Conservation (phyloP, 2,113 vertebrate genomes). For the Microcebus tavaratra region DNA sequence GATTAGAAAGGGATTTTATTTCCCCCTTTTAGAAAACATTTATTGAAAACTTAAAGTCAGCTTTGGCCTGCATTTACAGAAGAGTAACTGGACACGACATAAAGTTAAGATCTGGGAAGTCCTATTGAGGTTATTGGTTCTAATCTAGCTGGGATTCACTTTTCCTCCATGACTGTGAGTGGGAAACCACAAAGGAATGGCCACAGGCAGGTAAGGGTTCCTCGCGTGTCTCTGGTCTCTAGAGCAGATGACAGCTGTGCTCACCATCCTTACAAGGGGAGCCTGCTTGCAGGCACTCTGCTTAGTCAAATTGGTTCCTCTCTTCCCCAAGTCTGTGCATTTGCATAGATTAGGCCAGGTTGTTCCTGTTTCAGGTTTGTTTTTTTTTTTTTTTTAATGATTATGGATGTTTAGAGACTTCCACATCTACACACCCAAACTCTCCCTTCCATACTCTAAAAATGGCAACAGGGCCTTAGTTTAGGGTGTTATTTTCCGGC, state of each 20-base stretch:
- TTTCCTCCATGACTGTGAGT: background rate
- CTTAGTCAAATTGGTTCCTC: slow-evolving; percentile 26
- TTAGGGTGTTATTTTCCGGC: background rate
- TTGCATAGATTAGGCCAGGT: slow-evolving; percentile 45
- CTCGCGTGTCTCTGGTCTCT: background rate
- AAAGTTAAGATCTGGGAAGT: background rate
- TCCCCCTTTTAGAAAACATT: background rate
- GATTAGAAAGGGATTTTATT: background rate
- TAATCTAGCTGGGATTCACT: background rate
- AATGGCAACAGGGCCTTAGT: background rate
- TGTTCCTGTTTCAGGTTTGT: background rate
- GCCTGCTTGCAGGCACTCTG: background rate
- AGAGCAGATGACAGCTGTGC: rapidly evolving
- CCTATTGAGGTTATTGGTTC: background rate
- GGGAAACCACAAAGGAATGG: background rate
- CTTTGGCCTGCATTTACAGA: background rate
- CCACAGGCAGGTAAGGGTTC: background rate
- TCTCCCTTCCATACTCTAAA: background rate
- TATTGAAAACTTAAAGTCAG: slow-evolving; percentile 26
- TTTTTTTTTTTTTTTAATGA: background rate
- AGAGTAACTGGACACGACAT: background rate
- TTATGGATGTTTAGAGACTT: slow-evolving; percentile 11
- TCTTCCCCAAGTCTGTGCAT: background rate
- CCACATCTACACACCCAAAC: background rate
- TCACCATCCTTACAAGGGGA: background rate